Conservation (phyloP, 1,140 invertebrate species). For the Leptinotarsa texana region DNA sequence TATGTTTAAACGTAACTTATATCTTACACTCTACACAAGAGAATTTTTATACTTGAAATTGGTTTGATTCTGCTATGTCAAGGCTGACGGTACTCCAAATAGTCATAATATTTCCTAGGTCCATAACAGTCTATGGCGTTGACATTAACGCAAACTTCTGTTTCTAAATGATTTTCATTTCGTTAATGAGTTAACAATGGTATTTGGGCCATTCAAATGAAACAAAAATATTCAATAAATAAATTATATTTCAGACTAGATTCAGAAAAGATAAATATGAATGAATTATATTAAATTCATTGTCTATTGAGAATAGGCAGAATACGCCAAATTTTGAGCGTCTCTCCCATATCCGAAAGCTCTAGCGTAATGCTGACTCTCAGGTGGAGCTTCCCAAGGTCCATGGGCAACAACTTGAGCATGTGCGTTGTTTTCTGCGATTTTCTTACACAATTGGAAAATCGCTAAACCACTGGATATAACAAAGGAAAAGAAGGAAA, state of each 20-base stretch:
- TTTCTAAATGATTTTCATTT: too few species aligned
- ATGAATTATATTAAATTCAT: background rate
- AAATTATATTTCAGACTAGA: conserved; percentile 5
- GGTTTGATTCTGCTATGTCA: too few species aligned
- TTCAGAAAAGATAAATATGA: conserved; percentile 1
- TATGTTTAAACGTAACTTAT: too few species aligned
- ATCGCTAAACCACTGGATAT: conserved; percentile 82
- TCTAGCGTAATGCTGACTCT: conserved; percentile 50
- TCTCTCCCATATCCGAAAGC: conserved; percentile 56
- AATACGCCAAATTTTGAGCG: conserved; percentile 75
- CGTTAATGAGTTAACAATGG: background rate
- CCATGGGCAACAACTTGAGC: conserved; percentile 67
- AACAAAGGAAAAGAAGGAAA: conserved; percentile 86
- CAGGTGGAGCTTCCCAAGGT: conserved; percentile 67
- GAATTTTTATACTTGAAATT: too few species aligned
- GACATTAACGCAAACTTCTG: too few species aligned
- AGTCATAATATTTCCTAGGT: too few species aligned
- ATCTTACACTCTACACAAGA: too few species aligned
- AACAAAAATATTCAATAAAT: background rate
- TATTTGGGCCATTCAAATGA: background rate
- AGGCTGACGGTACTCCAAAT: too few species aligned
- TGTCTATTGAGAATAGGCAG: conserved; percentile 61
- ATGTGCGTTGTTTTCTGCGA: conserved; percentile 74
- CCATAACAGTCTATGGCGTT: too few species aligned
- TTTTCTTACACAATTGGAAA: conserved; percentile 87